These are phyloP conservation scores for Microplitis mediator DNA, from an alignment of 1,140 invertebrate genomes.

Conservation along the genomic window DNA sequence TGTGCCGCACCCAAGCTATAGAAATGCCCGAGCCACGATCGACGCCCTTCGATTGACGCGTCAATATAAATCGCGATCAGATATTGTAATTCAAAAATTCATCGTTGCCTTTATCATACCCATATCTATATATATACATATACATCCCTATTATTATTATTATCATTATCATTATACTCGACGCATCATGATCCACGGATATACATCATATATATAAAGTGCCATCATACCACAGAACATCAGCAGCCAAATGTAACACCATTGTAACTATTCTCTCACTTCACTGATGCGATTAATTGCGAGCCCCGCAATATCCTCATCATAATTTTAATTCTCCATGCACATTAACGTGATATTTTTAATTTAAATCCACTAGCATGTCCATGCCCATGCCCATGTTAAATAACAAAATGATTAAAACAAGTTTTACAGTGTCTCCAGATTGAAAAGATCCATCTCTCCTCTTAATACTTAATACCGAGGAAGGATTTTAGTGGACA, in stretches of 20 bases:
- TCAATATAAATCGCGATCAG: slow-evolving; percentile 31
- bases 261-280: slow-evolving; percentile 13
- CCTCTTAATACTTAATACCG: not conserved
- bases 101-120: not conserved
- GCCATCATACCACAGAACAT: not conserved
- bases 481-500: slow-evolving; percentile 10
- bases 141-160: too few relatives aligned
- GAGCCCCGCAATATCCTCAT: slow-evolving; percentile 2
- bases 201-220: not conserved
- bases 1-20: slow-evolving; percentile 33
- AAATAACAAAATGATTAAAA: not conserved
- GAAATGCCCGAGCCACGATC: slow-evolving; percentile 20
- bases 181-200: too few relatives aligned
- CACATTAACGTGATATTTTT: slow-evolving; percentile 3
- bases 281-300: slow-evolving; percentile 19
- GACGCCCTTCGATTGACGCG: slow-evolving; percentile 17
- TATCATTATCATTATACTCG: too few relatives aligned
- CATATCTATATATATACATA: too few relatives aligned
- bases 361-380: not conserved
- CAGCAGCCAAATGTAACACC: not conserved
- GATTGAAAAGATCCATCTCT: not conserved
- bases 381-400: not conserved
- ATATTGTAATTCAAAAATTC: slow-evolving; percentile 21
- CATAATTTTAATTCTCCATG: not conserved
- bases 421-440: not conserved